These are phyloP conservation scores for Pectinophora gossypiella DNA, from an alignment of 1,140 invertebrate genomes.

Conservation along the genomic window DNA sequence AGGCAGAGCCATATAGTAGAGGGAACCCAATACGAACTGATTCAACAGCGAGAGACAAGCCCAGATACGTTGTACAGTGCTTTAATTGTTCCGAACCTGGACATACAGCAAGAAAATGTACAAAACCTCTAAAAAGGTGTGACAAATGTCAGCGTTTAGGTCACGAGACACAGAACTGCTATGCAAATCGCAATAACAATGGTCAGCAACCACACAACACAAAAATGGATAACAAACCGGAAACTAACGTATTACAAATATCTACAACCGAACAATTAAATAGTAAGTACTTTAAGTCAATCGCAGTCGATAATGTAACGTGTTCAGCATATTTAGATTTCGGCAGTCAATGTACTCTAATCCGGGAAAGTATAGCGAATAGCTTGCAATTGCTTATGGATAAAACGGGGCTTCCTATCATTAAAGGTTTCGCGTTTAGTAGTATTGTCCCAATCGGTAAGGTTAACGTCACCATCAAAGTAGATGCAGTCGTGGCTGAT, in stretches of 20 bases:
- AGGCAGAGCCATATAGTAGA: background rate
- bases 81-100: slow-evolving; percentile 9
- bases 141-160: slow-evolving; percentile 6
- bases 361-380: background rate
- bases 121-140: slow-evolving; percentile 4
- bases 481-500: slow-evolving; percentile 3
- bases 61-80: background rate
- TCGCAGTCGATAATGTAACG: background rate
- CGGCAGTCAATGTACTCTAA: slow-evolving; percentile 11
- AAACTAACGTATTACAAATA: background rate
- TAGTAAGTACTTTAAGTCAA: background rate
- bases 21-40: background rate
- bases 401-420: background rate
- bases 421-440: slow-evolving; percentile 6
- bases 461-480: background rate
- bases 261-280: background rate
- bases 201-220: background rate
- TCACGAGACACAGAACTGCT: background rate
- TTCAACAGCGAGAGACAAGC: background rate
- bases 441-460: background rate
- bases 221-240: background rate
- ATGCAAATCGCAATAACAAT: background rate
- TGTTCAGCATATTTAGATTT: slow-evolving; percentile 9
- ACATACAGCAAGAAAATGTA: background rate
- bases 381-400: background rate